Evolutionary conservation across 2,113 vertebrate species (phyloP), one percentile per base, ranked within the genome.

Genomic region (Tychaedon coryphoeus): DNA sequence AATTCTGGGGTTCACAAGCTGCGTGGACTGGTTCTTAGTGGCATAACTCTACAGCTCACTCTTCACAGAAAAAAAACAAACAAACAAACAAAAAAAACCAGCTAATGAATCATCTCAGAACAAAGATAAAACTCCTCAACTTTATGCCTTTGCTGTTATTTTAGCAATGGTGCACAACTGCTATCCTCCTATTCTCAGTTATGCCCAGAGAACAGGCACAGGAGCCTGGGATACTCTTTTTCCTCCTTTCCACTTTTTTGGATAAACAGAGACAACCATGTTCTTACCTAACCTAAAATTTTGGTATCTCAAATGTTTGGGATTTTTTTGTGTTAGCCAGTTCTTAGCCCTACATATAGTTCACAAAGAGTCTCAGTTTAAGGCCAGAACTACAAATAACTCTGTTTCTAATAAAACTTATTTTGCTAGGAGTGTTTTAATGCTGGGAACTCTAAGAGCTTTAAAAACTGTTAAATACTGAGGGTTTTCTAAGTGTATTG

Each of bases 231-330:
- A 23, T 28, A 19, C 8, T 36, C 38, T 20, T 54, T 74, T 54
- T 65, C 25, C 36, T 56, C 69, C 36, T 69, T 29, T 28, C 20
- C 11, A 40, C 2, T 8, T 57, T 42, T 53, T 56, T 65, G 6
- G 36, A 17, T 45, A 45, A 69, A 48, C 9, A 36, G 19, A 38
- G 19, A 38, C 0, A 2, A 19, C 9, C 1, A 3, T 3, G 0
- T 34, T 72, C 45, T 58, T 56, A 38, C 6, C 3, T 38, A 42
- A 40, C 5, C 1, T 45, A 40, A 54, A 85, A 62, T 0, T 15
- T n/a, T 4, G 2, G 4, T 17, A 53, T 15, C 34, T 31, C 50
- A 61, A 25, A 15, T 11, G 5, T 64, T 70, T 25, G 13, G 12
- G 23, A 33, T 54, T 54, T 80, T 80, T 75, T 40, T 43, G 40